Percentiles rank a stretch among this genome's conserved stretches.
phyloP scores from a whole-genome alignment of 2,113 vertebrate genomes.

The Sula dactylatra region DNA sequence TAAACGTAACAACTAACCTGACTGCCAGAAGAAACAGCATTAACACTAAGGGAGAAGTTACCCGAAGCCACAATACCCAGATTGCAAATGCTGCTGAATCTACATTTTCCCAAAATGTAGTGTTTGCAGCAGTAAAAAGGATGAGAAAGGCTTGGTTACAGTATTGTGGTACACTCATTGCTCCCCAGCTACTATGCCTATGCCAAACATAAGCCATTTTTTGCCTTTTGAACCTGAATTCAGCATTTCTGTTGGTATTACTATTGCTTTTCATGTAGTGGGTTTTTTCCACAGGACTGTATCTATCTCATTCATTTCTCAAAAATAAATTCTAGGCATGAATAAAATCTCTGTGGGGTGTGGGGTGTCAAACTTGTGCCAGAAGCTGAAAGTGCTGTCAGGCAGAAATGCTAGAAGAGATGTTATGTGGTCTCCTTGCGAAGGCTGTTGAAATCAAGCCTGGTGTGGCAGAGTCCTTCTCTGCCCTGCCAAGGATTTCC shows the following conservation, averaged over 20 bases:
- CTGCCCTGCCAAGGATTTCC: not conserved
- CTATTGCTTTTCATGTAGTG: not conserved
- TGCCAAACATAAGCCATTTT: not conserved
- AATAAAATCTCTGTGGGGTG: not conserved
- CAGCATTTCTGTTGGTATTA: not conserved
- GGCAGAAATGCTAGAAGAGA: not conserved
- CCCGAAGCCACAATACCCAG: not conserved
- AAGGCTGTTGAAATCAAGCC: not conserved
- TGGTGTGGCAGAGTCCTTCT: not conserved
- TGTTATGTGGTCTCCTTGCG: not conserved
- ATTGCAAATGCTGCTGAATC: not conserved
- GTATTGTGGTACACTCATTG: not conserved
- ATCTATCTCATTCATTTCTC: not conserved
- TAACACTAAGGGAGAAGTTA: not conserved
- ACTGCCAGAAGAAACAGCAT: not conserved
- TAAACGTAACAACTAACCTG: fast-evolving
- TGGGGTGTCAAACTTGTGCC: not conserved
- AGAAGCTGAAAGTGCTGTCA: not conserved
- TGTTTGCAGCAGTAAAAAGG: not conserved
- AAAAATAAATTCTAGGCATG: not conserved
- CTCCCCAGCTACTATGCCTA: not conserved
- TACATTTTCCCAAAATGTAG: not conserved
- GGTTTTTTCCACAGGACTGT: not conserved
- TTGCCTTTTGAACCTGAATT: not conserved
- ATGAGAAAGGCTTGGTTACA: not conserved